These are phyloP conservation scores for Gallinago media DNA, from an alignment of 2,113 vertebrate genomes.

Conservation along the genomic window DNA sequence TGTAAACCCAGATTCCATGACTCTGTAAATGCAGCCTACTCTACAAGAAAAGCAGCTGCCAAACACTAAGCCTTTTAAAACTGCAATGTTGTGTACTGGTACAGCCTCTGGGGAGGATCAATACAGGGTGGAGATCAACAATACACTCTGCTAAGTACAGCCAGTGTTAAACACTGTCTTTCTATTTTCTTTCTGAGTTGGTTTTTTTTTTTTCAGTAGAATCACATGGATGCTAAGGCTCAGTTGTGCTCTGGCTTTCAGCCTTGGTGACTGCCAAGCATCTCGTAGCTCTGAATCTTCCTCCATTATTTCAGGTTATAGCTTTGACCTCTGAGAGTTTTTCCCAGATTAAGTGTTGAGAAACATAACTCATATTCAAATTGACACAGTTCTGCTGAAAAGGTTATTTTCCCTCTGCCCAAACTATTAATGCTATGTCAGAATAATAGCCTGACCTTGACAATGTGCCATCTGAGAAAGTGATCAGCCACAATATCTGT, in stretches of 20 bases:
- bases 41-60: constrained; percentile 35
- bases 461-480: background rate
- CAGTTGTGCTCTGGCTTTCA: background rate
- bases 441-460: background rate
- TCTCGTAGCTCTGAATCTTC: background rate
- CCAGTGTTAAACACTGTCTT: background rate
- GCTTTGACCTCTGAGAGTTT: background rate
- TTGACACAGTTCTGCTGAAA: background rate
- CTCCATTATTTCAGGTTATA: background rate
- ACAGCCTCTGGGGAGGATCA: background rate
- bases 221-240: background rate
- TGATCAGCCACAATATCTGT: background rate
- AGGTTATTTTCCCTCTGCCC: background rate
- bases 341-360: background rate
- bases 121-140: background rate
- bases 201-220: background rate
- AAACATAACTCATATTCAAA: background rate
- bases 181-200: background rate
- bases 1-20: background rate
- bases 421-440: background rate
- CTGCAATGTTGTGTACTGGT: background rate
- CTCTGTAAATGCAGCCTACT: background rate
- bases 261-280: background rate
- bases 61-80: background rate
- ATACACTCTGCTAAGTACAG: background rate